Base-by-base conservation (phyloP, 2,797 vertebrate species). In the Phrynocephalus guinanensis region DNA sequence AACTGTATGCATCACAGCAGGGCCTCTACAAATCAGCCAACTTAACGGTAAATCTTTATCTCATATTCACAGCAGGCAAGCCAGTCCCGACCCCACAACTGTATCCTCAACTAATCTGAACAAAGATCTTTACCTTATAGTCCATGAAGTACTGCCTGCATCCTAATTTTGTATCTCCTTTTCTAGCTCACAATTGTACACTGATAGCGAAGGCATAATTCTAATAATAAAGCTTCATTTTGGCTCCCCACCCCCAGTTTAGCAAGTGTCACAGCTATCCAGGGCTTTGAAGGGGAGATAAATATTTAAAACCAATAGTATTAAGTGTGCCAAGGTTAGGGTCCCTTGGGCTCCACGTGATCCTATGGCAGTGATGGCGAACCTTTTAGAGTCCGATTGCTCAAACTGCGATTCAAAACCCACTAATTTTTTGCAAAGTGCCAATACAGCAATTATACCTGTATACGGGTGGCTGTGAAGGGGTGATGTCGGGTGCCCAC, bases 261-360 rank as follows among this genome's bases (percentile, higher is more conserved):
- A 56, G 15, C 60, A 63, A 15, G 15, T 63, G 60, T 63, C 18
- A 63, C 18, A 3, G 20, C 20, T 63, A 63, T 63, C 15, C 60
- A 56, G 52, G 52, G 52, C 52, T 56, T 9, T 9, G 9, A 13
- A 13, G 52, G 10, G 2, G 52, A 11, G 52, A 56, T 13, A 60
- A 52, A 60, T 63, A 79, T 52, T 79, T 56, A 87, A 88, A 66
- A 71, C 79, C 18, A 48, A 79, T 82, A 80, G 48, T 44, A 84
- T 1, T 48, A 86, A 83, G 60, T 5, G 85, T 38, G n/a, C 18
- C 2, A 79, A 11, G 0, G 3, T 20, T 44, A 5, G 87, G 89
- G 79, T 76, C 82, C 1, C 22, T 0, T 0, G 75, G 33, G 38
- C 86, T 83, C 33, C 86, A 87, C 87, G 33, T 30, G 0, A 1